Evolutionary conservation across 2,797 vertebrate species (phyloP).

Genomic region (Chelonia mydas): DNA sequence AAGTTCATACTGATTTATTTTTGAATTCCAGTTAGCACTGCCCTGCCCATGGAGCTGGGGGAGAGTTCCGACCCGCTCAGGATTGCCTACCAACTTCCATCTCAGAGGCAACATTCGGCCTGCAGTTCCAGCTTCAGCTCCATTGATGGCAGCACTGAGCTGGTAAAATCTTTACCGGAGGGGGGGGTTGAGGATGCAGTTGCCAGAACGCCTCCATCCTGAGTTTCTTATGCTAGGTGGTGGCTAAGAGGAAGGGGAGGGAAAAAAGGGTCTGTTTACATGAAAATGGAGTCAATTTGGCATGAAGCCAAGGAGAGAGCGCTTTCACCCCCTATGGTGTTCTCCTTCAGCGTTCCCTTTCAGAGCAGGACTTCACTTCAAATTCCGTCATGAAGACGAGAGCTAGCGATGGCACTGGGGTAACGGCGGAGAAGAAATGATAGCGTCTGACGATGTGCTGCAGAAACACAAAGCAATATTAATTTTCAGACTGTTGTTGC

Average conservation of each 20-base stretch:
- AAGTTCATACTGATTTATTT: background rate
- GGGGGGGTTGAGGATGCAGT: fast-evolving
- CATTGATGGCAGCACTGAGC: slow-evolving; percentile 40
- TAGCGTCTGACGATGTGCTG: fast-evolving
- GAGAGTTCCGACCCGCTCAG: background rate
- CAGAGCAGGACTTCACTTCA: background rate
- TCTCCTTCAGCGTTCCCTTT: background rate
- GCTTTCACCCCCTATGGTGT: fast-evolving
- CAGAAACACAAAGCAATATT: background rate
- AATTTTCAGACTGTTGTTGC: background rate
- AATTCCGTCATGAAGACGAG: background rate
- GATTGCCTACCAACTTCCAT: fast-evolving
- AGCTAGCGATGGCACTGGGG: background rate
- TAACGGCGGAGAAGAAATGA: background rate
- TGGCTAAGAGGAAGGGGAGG: background rate
- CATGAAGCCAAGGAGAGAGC: background rate
- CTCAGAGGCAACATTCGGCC: fast-evolving
- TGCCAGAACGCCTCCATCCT: too few relatives aligned
- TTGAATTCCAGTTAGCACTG: background rate
- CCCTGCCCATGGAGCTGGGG: fast-evolving
- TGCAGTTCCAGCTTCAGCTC: background rate
- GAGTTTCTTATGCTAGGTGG: background rate
- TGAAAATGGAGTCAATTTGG: background rate
- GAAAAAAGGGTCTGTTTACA: background rate
- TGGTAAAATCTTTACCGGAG: fast-evolving